Evolutionary conservation across 1,140 invertebrate species (phyloP), one percentile per base, ranked within the genome.

Genomic region (Caenorhabditis remanei): DNA sequence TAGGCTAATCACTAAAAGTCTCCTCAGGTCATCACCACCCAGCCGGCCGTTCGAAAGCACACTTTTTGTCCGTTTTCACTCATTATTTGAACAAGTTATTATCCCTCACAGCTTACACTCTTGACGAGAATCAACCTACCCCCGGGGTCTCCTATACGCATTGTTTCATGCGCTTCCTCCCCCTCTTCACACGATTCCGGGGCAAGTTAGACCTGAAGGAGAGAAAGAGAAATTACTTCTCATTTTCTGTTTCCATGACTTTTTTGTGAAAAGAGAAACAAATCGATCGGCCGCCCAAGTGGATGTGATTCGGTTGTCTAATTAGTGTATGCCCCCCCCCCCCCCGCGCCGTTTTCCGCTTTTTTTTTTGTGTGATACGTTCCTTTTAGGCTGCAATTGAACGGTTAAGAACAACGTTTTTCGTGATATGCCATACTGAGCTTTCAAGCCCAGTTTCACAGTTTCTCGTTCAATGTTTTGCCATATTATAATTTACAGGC

Each of bases 51-150:
- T 53, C 71, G 71, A 79, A 79, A 79, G 71, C 71, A 9, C 71
- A 79, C 71, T 79, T 79, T 79, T 79, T 79, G 46, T 63, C 71
- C 46, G 71, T 79, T 24, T 79, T 50, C 50, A 53, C 50, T 14
- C 71, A 79, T 19, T 79, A n/a, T 79, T 79, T 79, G 71, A 79
- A 79, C 71, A 79, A 79, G 71, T 79, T 79, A 79, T 79, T 53
- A 79, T 79, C 71, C 71, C 46, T 79, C 71, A 79, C 71, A 79
- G 71, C 71, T 79, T 79, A 79, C 71, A 79, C 71, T 79, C 71
- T 79, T 79, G 71, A 79, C 71, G 46, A 50, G n/a, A 53, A n/a
- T 46, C 56, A 53, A 53, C n/a, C 56, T 21, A 14, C 56, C 56
- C 8, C 13, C 11, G 13, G 46, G 65, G 65, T 43, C 40, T 71